Evolutionary conservation across 2,888 invertebrate species (phyloP).

Genomic region (Scaptomyza parva): DNA sequence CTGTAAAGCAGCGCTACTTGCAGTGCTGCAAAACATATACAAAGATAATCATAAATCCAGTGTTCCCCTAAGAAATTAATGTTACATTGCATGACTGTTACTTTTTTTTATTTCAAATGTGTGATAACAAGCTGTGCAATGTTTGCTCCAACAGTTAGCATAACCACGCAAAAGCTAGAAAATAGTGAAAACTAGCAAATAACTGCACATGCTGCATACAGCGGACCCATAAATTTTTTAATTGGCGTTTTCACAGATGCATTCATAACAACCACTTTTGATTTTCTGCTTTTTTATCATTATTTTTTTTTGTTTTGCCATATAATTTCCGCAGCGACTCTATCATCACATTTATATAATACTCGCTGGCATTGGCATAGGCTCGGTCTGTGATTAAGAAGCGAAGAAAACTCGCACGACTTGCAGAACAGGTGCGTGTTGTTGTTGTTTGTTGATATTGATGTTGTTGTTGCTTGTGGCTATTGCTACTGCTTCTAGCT

Average conservation of each 20-base stretch:
- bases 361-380: slow-evolving; percentile 44
- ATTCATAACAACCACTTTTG: slow-evolving; percentile 53
- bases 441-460: slow-evolving; percentile 13
- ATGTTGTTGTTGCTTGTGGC: background rate
- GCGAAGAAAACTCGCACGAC: slow-evolving; percentile 68
- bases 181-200: slow-evolving; percentile 47
- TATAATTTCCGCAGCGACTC: slow-evolving; percentile 62
- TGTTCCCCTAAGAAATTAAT: slow-evolving; percentile 6
- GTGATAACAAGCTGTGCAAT: slow-evolving; percentile 19
- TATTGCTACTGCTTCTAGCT: slow-evolving; percentile 59
- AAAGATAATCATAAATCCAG: slow-evolving; percentile 5
- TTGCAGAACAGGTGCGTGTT: slow-evolving; percentile 70
- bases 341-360: slow-evolving; percentile 71
- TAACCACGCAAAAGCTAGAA: slow-evolving; percentile 17
- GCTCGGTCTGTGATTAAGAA: slow-evolving; percentile 59
- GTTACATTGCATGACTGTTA: slow-evolving; percentile 31
- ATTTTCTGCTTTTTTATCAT: slow-evolving; percentile 27
- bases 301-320: slow-evolving; percentile 11
- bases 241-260: slow-evolving; percentile 50
- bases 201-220: slow-evolving; percentile 15
- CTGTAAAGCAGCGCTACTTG: background rate
- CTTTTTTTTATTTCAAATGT: slow-evolving; percentile 23
- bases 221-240: slow-evolving; percentile 30
- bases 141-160: slow-evolving; percentile 28
- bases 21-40: slow-evolving; percentile 21